These are phyloP conservation scores for Merodon equestris DNA, from an alignment of 2,888 invertebrate genomes.

Conservation along the genomic window DNA sequence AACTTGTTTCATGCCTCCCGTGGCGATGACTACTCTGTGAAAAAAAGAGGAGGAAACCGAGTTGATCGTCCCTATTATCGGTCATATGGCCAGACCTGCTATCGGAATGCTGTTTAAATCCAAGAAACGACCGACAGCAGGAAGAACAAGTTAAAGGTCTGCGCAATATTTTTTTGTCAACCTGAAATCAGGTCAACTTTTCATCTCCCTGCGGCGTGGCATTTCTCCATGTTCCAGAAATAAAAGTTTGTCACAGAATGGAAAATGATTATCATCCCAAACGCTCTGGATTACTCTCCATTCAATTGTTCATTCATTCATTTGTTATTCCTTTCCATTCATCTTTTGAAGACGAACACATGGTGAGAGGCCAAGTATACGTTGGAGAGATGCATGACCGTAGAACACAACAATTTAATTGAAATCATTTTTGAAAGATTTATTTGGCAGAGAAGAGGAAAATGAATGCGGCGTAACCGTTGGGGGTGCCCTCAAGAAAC, in stretches of 20 bases:
- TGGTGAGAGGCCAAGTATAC: too few relatives aligned
- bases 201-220: constrained; percentile 23
- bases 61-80: constrained; percentile 46
- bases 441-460: constrained; percentile 28
- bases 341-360: constrained; percentile 11
- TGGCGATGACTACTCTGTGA: too few relatives aligned
- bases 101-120: constrained; percentile 40
- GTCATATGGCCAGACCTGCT: constrained; percentile 26
- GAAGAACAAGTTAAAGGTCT: constrained; percentile 34
- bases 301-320: constrained; percentile 28
- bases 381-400: constrained; percentile 16
- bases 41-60: too few relatives aligned
- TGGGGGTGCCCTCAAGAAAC: constrained; percentile 1
- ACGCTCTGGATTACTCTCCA: too few relatives aligned
- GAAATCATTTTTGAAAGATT: constrained; percentile 64
- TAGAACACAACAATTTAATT: constrained; percentile 66
- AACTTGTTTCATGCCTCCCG: too few relatives aligned
- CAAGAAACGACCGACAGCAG: background rate
- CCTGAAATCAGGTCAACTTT: constrained; percentile 50
- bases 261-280: too few relatives aligned
- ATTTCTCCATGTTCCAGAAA: too few relatives aligned
- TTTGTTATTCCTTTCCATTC: constrained; percentile 17
- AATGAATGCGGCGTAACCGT: too few relatives aligned
- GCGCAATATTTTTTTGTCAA: constrained; percentile 25
- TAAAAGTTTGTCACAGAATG: constrained; percentile 26